Evolutionary conservation across 2,888 invertebrate genomes (phyloP), one percentile per base, ranked within the genome.

Genomic region (Chirona hameri): DNA sequence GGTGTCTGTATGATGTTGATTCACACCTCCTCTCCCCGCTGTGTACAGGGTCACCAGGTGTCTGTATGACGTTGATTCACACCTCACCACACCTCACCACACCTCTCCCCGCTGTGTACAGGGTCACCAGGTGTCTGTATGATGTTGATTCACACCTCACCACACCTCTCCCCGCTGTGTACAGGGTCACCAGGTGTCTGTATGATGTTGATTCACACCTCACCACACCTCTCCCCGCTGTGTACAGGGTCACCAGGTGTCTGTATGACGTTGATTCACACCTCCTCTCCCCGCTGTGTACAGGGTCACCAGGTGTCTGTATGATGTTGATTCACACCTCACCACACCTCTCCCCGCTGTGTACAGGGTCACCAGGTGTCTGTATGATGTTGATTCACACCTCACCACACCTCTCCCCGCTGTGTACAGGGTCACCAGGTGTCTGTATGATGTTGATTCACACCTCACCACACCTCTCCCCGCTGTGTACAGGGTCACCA

Each of bases 1-100:
- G 69, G 82, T 84, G 27, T 83, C 84, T 84, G 18, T 84, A 82
- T 81, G 85, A 85, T 57, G 82, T 85, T 39, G 4, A 39, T 39
- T 9, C 60, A 60, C 3, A 21, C 24, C 60, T 3, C 52, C 15
- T 52, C 52, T 7, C 52, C 52, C 52, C 14, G 10, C 15, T 29
- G 29, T 9, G 3, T 29, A 12, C 69, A 69, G 69, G 69, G 69
- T 14, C 84, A 84, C 81, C 81, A 79, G 69, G 82, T 84, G 27
- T 83, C 84, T 84, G 18, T 84, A 82, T 81, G 85, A 85, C 69
- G 82, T 85, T 39, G 4, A 39, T 39, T 9, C n/a, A n/a, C n/a
- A n/a, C n/a, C n/a, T n/a, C n/a, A n/a, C n/a, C 60, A 60, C 3
- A 21, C 24, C 60, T 3, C 18, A 14, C 24, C 3, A 7, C 15